Percentiles rank a stretch among this genome's conserved stretches.
phyloP scores from a whole-genome alignment of 2,113 vertebrate species.

The Actenoides hombroni region DNA sequence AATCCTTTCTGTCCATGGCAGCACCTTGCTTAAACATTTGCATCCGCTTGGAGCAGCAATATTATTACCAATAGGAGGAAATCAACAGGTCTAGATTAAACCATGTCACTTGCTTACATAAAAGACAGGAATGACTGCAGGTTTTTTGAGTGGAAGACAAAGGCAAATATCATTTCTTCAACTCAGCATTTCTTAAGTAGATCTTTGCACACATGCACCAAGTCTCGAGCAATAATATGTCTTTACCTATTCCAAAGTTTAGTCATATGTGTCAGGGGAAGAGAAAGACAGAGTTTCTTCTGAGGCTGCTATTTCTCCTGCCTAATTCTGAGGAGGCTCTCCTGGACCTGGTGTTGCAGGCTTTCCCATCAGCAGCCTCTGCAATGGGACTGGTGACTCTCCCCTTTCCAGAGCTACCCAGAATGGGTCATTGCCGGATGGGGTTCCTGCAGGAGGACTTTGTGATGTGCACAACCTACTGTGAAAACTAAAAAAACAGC shows the following conservation, averaged over 20 bases:
- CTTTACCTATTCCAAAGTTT: not conserved
- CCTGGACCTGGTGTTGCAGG: not conserved
- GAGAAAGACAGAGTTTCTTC: not conserved
- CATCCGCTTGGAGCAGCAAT: not conserved
- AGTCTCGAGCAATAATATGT: not conserved
- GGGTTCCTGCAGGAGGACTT: not conserved
- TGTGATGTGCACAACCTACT: not conserved
- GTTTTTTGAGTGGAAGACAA: not conserved
- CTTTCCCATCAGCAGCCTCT: not conserved
- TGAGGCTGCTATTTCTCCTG: not conserved
- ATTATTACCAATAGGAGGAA: not conserved
- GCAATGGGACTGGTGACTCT: not conserved
- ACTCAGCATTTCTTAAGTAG: not conserved
- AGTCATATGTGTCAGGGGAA: not conserved
- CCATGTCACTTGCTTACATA: not conserved
- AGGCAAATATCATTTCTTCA: not conserved
- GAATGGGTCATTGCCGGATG: not conserved
- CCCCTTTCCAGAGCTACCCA: not conserved
- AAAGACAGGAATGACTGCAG: not conserved
- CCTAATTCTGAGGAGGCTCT: not conserved
- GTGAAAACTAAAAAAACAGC: not conserved
- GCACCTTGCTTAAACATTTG: not conserved
- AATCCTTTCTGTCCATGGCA: not conserved
- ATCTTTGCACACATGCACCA: not conserved
- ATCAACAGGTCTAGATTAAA: not conserved